Evolutionary conservation across 2,888 invertebrate species (phyloP).

Genomic region (Copidosoma aretas): DNA sequence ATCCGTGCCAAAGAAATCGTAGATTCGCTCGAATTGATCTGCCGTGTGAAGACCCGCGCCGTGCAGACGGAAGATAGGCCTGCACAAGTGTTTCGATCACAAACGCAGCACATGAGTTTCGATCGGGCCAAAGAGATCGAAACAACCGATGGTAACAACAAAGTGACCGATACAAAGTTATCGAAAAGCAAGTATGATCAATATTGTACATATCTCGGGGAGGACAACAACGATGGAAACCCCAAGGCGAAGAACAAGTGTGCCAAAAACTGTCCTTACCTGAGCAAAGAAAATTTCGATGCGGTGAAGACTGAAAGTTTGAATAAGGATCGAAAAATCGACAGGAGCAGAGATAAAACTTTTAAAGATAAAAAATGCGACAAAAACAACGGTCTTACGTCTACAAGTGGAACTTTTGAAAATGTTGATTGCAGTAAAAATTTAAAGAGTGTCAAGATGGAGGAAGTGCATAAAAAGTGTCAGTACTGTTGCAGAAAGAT

Average conservation of each 20-base stretch:
- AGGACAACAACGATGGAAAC: not conserved
- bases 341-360: not conserved
- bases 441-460: not conserved
- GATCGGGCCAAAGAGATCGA: not conserved
- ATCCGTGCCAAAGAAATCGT: not conserved
- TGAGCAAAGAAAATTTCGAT: not conserved
- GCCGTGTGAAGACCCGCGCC: not conserved
- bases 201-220: not conserved
- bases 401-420: conserved; percentile 4
- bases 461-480: not conserved
- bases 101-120: not conserved
- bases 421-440: not conserved
- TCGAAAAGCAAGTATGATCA: not conserved
- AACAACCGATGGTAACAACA: not conserved
- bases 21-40: not conserved
- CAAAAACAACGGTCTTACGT: not conserved
- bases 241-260: conserved; percentile 3
- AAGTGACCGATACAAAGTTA: not conserved
- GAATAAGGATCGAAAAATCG: not conserved
- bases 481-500: conserved; percentile 4
- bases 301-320: not conserved
- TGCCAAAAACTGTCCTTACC: conserved; percentile 10
- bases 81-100: not conserved
- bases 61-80: not conserved
- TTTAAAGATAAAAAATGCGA: conserved; percentile 7